phyloP scores from a whole-genome alignment of 2,888 invertebrate species.

The Keiferia lycopersicella region DNA sequence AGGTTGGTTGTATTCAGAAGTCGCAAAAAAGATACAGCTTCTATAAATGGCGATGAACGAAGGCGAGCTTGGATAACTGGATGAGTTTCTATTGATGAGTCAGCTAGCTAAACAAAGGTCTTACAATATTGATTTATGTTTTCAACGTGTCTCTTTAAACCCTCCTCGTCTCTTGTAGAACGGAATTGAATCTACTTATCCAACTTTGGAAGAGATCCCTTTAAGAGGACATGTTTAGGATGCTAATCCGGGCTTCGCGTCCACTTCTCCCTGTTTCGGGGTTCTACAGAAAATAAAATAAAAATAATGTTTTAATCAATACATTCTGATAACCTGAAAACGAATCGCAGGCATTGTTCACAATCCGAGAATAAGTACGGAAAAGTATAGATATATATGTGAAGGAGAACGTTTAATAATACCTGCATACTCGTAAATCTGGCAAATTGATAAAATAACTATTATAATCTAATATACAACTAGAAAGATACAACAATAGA shows the following conservation, averaged over 20 bases:
- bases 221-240: slow-evolving; percentile 35
- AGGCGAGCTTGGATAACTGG: slow-evolving; percentile 27
- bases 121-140: slow-evolving; percentile 30
- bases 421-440: too few species aligned
- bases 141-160: background rate
- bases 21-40: slow-evolving; percentile 30
- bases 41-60: slow-evolving; percentile 38
- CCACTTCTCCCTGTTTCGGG: slow-evolving; percentile 30
- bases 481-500: background rate
- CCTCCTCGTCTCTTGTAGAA: slow-evolving; percentile 9
- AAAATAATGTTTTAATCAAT: slow-evolving; percentile 32
- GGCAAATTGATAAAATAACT: background rate
- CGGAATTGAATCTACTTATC: slow-evolving; percentile 23
- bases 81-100: slow-evolving; percentile 31
- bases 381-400: too few species aligned
- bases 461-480: background rate
- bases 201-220: slow-evolving; percentile 27
- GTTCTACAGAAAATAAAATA: slow-evolving; percentile 32
- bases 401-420: too few species aligned
- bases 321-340: slow-evolving; percentile 24
- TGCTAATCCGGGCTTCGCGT: slow-evolving; percentile 41
- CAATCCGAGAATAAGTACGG: slow-evolving; percentile 11
- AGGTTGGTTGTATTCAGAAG: slow-evolving; percentile 27
- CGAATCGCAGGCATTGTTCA: background rate
- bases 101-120: slow-evolving; percentile 28